Conservation (phyloP, 2,888 invertebrate species). For the Tipula confusa region DNA sequence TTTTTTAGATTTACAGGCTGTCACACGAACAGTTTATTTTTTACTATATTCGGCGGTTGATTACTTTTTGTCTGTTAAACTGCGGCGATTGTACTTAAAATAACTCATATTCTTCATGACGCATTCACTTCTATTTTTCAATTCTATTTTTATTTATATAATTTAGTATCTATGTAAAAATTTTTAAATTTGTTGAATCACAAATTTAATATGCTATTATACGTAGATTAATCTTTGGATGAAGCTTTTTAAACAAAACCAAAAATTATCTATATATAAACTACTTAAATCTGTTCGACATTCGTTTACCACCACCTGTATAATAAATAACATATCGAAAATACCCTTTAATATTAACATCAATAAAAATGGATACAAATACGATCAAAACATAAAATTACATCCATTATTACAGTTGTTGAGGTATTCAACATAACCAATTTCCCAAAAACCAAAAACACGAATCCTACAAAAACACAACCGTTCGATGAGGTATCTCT, state of each 20-base stretch:
- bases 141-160: too few species aligned
- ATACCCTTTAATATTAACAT: conserved; percentile 9
- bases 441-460: neutral
- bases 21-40: too few species aligned
- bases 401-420: conserved; percentile 25
- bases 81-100: too few species aligned
- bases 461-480: neutral
- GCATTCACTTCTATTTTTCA: too few species aligned
- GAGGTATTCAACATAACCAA: conserved; percentile 15
- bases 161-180: too few species aligned
- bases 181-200: too few species aligned
- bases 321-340: neutral
- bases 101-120: too few species aligned
- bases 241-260: too few species aligned
- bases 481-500: neutral
- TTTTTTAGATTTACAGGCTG: neutral
- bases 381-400: conserved; percentile 6
- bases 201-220: too few species aligned
- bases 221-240: too few species aligned
- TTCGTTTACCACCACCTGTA: neutral
- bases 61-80: too few species aligned
- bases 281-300: neutral
- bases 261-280: neutral
- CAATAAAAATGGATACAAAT: conserved; percentile 20
- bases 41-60: too few species aligned